Percentiles rank a stretch among this genome's conserved stretches.
phyloP scores from a whole-genome alignment of 2,888 invertebrate species.

The Macrophya alboannulata region DNA sequence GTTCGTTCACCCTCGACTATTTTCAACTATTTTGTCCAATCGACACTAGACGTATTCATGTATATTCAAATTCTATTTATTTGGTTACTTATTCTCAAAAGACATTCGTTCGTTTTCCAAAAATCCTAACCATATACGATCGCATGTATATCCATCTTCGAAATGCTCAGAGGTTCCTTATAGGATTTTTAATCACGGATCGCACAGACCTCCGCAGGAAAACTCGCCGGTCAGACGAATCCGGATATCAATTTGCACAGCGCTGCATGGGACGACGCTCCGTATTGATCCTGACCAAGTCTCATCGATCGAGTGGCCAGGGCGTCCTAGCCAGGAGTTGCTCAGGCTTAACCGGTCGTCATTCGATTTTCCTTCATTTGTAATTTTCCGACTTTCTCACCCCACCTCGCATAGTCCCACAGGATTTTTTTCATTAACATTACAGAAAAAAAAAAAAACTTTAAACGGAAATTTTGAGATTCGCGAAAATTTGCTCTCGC shows the following conservation, averaged over 20 bases:
- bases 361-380: slow-evolving; percentile 51
- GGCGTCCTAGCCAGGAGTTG: slow-evolving; percentile 48
- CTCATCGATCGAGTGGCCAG: slow-evolving; percentile 53
- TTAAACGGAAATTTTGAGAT: background rate
- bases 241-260: slow-evolving; percentile 54
- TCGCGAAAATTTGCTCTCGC: background rate
- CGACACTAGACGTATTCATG: background rate
- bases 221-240: slow-evolving; percentile 50
- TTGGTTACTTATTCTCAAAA: background rate
- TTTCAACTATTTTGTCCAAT: background rate
- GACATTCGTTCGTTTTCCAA: background rate
- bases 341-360: slow-evolving; percentile 52
- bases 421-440: background rate
- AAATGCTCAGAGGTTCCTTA: background rate
- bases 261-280: slow-evolving; percentile 48
- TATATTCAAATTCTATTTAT: background rate
- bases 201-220: slow-evolving; percentile 9
- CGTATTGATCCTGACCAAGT: slow-evolving; percentile 52
- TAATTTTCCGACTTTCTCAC: slow-evolving; percentile 22
- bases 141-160: background rate
- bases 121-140: background rate
- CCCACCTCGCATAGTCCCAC: background rate
- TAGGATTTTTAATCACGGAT: slow-evolving; percentile 16
- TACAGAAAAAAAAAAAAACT: background rate
- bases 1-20: background rate